A percentile compares a stretch with the other conserved stretches of the same genome.
These are phyloP conservation scores for Drosophila lacicola DNA, from an alignment of 2,888 invertebrate species.

Conservation along the genomic window DNA sequence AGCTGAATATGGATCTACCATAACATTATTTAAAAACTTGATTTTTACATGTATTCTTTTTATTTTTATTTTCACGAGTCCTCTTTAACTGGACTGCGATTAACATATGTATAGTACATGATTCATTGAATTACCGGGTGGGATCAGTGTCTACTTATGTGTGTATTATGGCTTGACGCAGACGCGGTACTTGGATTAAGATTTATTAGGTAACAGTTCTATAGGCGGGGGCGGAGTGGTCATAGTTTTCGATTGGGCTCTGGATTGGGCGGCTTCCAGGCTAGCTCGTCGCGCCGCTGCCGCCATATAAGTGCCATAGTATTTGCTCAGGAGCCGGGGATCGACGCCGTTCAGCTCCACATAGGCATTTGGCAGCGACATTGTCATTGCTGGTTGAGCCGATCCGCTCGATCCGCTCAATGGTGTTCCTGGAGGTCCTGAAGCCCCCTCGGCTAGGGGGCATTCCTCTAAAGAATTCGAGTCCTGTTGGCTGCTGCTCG, in stretches of 20 bases:
- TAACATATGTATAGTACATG: background rate
- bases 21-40: constrained; percentile 23
- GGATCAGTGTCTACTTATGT: constrained; percentile 15
- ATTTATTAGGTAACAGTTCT: constrained; percentile 60
- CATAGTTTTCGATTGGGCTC: constrained; percentile 29
- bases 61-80: background rate
- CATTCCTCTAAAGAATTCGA: constrained; percentile 70
- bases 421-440: background rate
- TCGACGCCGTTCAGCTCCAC: constrained; percentile 67
- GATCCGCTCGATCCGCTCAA: background rate
- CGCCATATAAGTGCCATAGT: constrained; percentile 84
- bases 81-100: background rate
- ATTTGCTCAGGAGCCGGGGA: constrained; percentile 82
- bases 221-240: constrained; percentile 38
- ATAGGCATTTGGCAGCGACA: constrained; percentile 40
- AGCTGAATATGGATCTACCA: background rate
- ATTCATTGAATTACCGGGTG: constrained; percentile 15
- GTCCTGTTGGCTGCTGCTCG: constrained; percentile 63
- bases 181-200: constrained; percentile 10
- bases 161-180: background rate
- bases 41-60: constrained; percentile 9
- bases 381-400: constrained; percentile 3
- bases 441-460: constrained; percentile 5
- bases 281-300: constrained; percentile 74
- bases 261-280: constrained; percentile 47